Base-by-base conservation (phyloP, 2,113 vertebrate genomes). In the Phasianus colchicus region DNA sequence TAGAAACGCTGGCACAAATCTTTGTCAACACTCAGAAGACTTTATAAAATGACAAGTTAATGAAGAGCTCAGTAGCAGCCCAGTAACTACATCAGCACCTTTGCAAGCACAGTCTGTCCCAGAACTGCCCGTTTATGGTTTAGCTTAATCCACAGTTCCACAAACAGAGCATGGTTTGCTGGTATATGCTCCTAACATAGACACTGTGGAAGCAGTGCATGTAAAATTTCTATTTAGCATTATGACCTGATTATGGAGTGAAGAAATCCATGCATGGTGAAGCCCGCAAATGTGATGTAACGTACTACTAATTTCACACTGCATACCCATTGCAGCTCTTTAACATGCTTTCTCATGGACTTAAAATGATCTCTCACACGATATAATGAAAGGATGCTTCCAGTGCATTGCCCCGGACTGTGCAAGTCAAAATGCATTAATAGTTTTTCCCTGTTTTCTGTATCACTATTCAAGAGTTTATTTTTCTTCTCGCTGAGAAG, bases 391-490 rank as follows among this genome's bases (percentile, higher is more conserved):
- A 82, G 47, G 27, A 32, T 72, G n/a, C 36, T 83, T 73, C 52
- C 78, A 88, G 61, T 2, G 3, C 47, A 25, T 45, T 92, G 73
- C 58, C 50, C 32, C 83, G 67, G 11, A 47, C 52, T 90, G 45
- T 15, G 18, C 64, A 76, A 91, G 30, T 65, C 89, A 65, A 65
- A 10, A 22, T 55, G 43, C 80, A 32, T 75, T 90, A 86, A 71
- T 63, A 45, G 13, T n/a, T 61, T 90, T 92, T 89, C 36, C n/a
- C 27, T 87, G 13, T 71, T 88, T 94, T 88, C 45, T 89, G 6
- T 86, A 16, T 32, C 48, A 14, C 69, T 86, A 8, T 61, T 82
- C 43, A 58, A 55, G 63, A 78, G 30, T 42, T 63, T 30, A 7
- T 48, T 43, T 57, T 25, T 24, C 55, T 45, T 25, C 42, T 76